Conservation (phyloP, 2,113 vertebrate genomes). For the Diglossa brunneiventris region DNA sequence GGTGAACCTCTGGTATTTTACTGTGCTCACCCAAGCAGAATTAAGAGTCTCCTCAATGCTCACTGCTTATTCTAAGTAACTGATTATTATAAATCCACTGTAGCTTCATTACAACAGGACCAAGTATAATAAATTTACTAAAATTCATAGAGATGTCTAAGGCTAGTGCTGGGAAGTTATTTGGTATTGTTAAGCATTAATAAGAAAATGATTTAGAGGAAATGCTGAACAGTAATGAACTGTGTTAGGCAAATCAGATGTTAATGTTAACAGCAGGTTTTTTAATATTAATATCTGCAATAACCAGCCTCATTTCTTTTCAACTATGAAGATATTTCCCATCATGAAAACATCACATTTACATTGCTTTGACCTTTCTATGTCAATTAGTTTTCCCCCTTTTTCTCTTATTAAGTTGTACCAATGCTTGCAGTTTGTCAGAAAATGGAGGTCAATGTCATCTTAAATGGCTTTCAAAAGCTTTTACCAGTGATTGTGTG, state of each 20-base stretch:
- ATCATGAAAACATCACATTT: not conserved
- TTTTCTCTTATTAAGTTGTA: not conserved
- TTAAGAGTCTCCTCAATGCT: not conserved
- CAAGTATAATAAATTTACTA: not conserved
- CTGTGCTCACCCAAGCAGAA: not conserved
- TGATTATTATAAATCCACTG: not conserved
- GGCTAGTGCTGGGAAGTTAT: not conserved
- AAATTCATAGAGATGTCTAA: not conserved
- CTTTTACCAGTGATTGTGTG: not conserved
- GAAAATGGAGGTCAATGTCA: not conserved
- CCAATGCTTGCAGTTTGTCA: not conserved
- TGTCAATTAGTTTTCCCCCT: not conserved
- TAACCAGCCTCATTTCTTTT: conserved; percentile 2
- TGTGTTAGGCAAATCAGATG: conserved; percentile 28
- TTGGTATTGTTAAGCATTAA: not conserved
- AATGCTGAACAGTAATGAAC: not conserved
- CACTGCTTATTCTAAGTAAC: not conserved
- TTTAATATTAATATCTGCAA: conserved; percentile 1
- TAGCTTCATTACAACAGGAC: not conserved
- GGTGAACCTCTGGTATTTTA: not conserved
- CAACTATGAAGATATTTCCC: not conserved
- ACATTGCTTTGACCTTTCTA: not conserved
- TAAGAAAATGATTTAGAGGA: not conserved
- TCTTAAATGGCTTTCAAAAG: not conserved
- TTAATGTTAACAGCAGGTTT: conserved; percentile 13